Evolutionary conservation across 2,797 vertebrate species (phyloP).

Genomic region (Sebastes itinus): DNA sequence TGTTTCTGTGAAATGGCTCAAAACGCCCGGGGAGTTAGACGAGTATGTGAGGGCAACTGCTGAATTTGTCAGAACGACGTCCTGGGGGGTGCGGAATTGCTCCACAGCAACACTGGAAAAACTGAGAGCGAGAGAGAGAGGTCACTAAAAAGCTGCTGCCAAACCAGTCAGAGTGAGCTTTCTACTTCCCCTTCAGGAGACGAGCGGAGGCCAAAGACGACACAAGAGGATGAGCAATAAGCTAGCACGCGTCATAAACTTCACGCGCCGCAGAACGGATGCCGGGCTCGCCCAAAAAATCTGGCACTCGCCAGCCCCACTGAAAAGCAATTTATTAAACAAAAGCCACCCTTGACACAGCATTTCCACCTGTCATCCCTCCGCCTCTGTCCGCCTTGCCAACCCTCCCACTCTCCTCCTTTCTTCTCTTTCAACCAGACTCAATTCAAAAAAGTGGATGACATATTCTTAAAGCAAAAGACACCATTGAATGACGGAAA

Average conservation of each 20-base stretch:
- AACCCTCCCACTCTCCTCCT: not conserved
- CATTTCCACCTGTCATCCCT: constrained; percentile 30
- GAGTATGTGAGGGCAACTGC: constrained; percentile 21
- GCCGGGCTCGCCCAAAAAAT: constrained; percentile 1
- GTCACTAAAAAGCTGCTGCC: constrained; percentile 49
- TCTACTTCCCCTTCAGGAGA: not conserved
- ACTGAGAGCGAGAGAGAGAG: constrained; percentile 6
- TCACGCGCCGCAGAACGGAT: constrained; percentile 5
- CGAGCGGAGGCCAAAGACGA: not conserved
- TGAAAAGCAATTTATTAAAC: constrained; percentile 48
- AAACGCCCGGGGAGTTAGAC: constrained; percentile 7
- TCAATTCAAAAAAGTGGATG: constrained; percentile 13
- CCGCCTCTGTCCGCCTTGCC: not conserved
- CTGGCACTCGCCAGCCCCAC: not conserved
- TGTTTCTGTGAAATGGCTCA: constrained; percentile 7
- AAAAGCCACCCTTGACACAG: constrained; percentile 43
- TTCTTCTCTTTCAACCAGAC: constrained; percentile 34
- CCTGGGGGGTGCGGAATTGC: constrained; percentile 25
- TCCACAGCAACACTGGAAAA: constrained; percentile 20
- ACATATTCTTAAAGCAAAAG: not conserved
- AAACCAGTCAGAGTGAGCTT: constrained; percentile 11
- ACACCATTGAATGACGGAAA: not conserved
- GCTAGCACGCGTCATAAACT: constrained; percentile 22
- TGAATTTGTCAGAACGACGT: constrained; percentile 43
- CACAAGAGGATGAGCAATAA: not conserved